Conservation (phyloP, 2,113 vertebrate species). For the Cettia cetti region DNA sequence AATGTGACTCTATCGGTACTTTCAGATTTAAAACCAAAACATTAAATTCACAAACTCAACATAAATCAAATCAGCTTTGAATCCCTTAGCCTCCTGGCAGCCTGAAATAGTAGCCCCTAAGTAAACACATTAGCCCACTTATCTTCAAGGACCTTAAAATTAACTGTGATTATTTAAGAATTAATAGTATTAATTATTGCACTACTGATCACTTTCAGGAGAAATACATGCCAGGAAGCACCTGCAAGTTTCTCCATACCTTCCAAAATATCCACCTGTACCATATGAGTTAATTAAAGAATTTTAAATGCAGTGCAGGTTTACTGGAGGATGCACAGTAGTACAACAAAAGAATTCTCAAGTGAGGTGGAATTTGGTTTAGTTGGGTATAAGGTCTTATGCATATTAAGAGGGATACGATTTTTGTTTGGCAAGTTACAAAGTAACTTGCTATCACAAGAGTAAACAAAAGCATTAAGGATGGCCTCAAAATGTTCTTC, state of each 20-base stretch:
- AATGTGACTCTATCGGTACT: not conserved
- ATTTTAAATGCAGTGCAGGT: not conserved
- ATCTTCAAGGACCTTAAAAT: not conserved
- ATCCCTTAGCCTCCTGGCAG: not conserved
- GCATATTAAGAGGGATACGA: not conserved
- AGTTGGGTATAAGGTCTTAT: not conserved
- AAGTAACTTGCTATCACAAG: not conserved
- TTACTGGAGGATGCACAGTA: not conserved
- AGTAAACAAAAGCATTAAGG: not conserved
- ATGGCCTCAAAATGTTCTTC: not conserved
- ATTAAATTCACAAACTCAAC: not conserved
- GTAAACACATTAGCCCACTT: not conserved
- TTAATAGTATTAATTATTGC: not conserved
- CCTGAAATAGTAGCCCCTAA: not conserved
- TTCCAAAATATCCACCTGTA: not conserved
- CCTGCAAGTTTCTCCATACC: fast-evolving
- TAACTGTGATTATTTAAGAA: not conserved
- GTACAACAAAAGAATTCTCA: not conserved
- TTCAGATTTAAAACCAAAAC: not conserved
- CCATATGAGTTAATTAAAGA: not conserved
- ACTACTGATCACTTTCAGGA: not conserved
- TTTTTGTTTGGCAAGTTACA: not conserved
- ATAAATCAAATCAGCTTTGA: not conserved
- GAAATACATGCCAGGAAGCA: not conserved
- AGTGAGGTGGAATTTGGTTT: not conserved